Conservation (phyloP, 2,113 vertebrate genomes). For the Ophiodon elongatus region DNA sequence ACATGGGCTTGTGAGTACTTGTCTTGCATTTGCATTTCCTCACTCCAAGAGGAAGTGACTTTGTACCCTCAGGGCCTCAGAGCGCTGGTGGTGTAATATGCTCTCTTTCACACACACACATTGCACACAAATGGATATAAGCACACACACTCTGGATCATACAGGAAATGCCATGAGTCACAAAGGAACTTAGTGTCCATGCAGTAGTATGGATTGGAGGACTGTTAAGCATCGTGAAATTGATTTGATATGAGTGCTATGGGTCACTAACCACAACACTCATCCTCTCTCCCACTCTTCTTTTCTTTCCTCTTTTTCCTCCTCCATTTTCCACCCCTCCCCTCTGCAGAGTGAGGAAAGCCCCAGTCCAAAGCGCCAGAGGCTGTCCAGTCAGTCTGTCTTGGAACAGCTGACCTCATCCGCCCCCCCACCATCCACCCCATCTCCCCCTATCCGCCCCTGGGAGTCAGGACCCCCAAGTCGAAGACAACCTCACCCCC, state of each 20-base stretch:
- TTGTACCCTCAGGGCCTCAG: slow-evolving; percentile 60
- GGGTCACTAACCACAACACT: slow-evolving; percentile 66
- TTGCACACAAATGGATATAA: neutral
- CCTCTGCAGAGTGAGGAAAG: slow-evolving; percentile 91
- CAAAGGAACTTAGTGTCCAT: slow-evolving; percentile 56
- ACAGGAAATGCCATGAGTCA: slow-evolving; percentile 67
- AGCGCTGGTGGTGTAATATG: slow-evolving; percentile 63
- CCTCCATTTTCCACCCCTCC: slow-evolving; percentile 15
- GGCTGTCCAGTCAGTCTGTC: slow-evolving; percentile 93
- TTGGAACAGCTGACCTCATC: slow-evolving; percentile 93
- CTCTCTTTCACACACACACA: slow-evolving; percentile 20
- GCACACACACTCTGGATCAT: slow-evolving; percentile 23
- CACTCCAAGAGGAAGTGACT: slow-evolving; percentile 73
- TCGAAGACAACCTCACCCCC: slow-evolving; percentile 90
- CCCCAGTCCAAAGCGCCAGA: slow-evolving; percentile 96
- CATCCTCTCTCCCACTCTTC: slow-evolving; percentile 28
- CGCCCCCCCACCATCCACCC: slow-evolving; percentile 89
- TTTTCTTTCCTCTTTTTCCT: slow-evolving; percentile 13
- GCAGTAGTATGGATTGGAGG: slow-evolving; percentile 40
- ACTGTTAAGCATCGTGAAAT: slow-evolving; percentile 51
- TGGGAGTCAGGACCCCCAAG: slow-evolving; percentile 95
- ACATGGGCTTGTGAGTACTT: slow-evolving; percentile 68
- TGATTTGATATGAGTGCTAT: slow-evolving; percentile 56
- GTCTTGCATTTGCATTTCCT: slow-evolving; percentile 69
- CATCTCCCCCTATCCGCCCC: slow-evolving; percentile 97